Conservation (phyloP, 1,140 invertebrate species). For the Probaryconus sp. region DNA sequence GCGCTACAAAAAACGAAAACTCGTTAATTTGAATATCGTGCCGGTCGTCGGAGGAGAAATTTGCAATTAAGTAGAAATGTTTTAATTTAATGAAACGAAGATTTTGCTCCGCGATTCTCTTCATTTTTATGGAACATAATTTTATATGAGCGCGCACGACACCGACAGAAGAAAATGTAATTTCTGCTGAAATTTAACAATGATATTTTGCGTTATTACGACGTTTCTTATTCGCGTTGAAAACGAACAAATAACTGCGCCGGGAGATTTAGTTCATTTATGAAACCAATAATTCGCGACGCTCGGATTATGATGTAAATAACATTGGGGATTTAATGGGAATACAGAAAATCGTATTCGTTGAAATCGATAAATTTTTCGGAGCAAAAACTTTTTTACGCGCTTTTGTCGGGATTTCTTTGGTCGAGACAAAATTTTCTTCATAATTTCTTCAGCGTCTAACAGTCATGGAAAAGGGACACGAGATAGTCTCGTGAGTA, state of each 20-base stretch:
- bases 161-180: no score
- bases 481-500: constrained; percentile 30
- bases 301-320: no score
- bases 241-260: no score
- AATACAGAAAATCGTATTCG: no score
- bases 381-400: constrained; percentile 35
- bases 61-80: constrained; percentile 45
- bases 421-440: constrained; percentile 19
- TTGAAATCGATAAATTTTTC: no score
- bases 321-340: no score
- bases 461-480: constrained; percentile 32
- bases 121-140: constrained; percentile 17
- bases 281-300: no score
- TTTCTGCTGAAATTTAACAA: no score
- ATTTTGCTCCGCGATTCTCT: constrained; percentile 8
- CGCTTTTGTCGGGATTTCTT: constrained; percentile 39
- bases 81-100: constrained; percentile 14
- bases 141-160: neutral
- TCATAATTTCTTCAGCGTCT: constrained; percentile 54
- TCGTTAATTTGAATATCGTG: constrained; percentile 43
- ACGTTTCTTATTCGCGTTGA: no score
- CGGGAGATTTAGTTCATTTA: no score
- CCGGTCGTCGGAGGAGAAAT: constrained; percentile 40
- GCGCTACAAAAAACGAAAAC: constrained; percentile 13
- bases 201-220: no score